Percentiles rank a stretch among this genome's conserved stretches.
Evolutionary conservation across 2,888 invertebrate genomes (phyloP).

Genomic region (Drosophila trichaetosa): DNA sequence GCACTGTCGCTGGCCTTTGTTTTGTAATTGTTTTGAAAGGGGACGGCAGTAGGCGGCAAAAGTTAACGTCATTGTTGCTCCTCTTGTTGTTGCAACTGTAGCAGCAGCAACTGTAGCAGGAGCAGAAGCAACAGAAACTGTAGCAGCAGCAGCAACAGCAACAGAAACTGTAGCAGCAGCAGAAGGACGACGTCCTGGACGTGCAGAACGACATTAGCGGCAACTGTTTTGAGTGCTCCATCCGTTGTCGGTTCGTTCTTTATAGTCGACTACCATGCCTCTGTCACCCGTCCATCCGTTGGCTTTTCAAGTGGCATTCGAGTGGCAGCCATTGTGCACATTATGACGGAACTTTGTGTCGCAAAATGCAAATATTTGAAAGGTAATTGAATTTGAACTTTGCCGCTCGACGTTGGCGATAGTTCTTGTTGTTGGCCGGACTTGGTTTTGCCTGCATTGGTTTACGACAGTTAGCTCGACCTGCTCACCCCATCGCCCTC

Average conservation of each 20-base stretch:
- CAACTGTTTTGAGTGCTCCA: constrained; percentile 81
- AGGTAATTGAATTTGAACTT: constrained; percentile 82
- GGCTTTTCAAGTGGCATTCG: constrained; percentile 79
- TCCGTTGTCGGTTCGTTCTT: constrained; percentile 77
- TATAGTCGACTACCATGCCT: constrained; percentile 53
- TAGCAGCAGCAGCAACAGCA: constrained; percentile 4
- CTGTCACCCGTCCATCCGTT: constrained; percentile 18
- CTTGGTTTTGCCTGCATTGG: constrained; percentile 19
- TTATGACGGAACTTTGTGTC: constrained; percentile 81
- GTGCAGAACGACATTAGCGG: constrained; percentile 73
- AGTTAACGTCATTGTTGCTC: constrained; percentile 75
- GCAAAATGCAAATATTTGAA: constrained; percentile 82
- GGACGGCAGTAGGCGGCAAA: constrained; percentile 74
- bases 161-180: constrained; percentile 29
- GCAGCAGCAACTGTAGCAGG: constrained; percentile 11
- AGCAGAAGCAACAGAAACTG: constrained; percentile 11
- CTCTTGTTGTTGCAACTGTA: constrained; percentile 29
- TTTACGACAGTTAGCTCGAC: constrained; percentile 4
- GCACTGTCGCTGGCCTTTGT: constrained; percentile 65
- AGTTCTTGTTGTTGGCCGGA: constrained; percentile 46
- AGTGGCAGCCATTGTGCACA: constrained; percentile 82
- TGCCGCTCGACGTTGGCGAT: constrained; percentile 65
- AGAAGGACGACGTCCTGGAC: constrained; percentile 64
- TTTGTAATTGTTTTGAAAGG: constrained; percentile 76
- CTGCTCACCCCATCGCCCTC: background rate